Base-by-base conservation (phyloP, 1,140 invertebrate species). In the Tribolium madens region DNA sequence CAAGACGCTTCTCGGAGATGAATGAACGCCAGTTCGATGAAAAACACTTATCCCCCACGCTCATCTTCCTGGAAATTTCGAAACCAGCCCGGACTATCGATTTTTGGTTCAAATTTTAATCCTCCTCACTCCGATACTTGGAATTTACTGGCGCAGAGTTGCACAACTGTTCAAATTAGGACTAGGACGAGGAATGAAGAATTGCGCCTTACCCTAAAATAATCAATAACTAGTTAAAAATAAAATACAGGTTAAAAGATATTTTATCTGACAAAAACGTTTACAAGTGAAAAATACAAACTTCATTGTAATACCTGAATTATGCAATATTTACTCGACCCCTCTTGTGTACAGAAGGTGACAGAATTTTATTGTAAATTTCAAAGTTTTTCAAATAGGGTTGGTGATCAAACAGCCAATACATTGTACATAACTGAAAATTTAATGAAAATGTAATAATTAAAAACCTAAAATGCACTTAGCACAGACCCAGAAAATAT, bases 11-110 rank as follows among this genome's bases (percentile, higher is more conserved):
- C 36, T 47, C 18, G 15, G 47, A 71, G 68, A 71, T 71, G 68
- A 71, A 71, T 71, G 68, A 71, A 71, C 15, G 36, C 57, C 57
- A 64, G 57, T 64, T 64, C 57, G 57, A 64, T 64, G 57, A 64
- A 64, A 64, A 64, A 64, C 57, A 64, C 57, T 64, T 64, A n/a
- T n/a, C 57, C 36, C 53, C 57, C 57, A 64, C 57, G 57, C 57
- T 64, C 12, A 33, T 64, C 57, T 64, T 33, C 57, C 57, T 2
- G 57, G 57, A 64, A 64, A 64, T 64, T 64, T 64, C 21, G 12
- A 26, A 64, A 64, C 21, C 26, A n/a, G 17, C 15, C 52, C 52
- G 52, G 52, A n/a, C 52, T 18, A 64, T 64, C 26, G 57, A 64
- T 64, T 64, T 64, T 64, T 64, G 3, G 21, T 64, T 33, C n/a